Base-by-base conservation (phyloP, 2,113 vertebrate species). In the Syrrhaptes paradoxus region DNA sequence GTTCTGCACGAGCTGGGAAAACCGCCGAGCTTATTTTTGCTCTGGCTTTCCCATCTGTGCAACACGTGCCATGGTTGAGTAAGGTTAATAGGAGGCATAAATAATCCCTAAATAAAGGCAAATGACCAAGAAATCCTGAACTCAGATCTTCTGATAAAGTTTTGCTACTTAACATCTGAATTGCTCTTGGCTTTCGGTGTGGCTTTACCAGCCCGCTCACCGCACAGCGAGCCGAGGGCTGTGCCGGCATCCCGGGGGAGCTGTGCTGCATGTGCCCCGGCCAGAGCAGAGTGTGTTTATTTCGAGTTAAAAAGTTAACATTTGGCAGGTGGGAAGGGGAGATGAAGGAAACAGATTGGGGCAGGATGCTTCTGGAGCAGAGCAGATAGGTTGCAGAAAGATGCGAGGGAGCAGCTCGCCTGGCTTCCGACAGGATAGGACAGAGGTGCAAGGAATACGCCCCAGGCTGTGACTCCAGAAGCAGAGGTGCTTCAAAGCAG, bases 121-220 rank as follows among this genome's bases (percentile, higher is more conserved):
- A 95, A 86, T 75, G 93, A 87, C 80, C 68, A 85, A 89, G 94
- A 95, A 95, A 93, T 95, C 89, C 91, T 67, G 52, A 77, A 36
- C 58, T 90, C 82, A 77, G 85, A 83, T 95, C 73, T 76, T 66
- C 91, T 67, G 87, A 80, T 90, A 62, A 58, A 70, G 81, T 55
- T 90, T 62, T 59, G 85, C 82, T 91, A 18, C 87, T 88, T 91
- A 38, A 20, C 3, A 6, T 67, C 46, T 48, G 67, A 74, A 31
- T 80, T 12, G 74, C 59, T 73, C 59, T 43, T 3, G 7, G 81
- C 63, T 76, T 83, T 70, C 31, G 49, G 34, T 45, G 61, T 1
- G 5, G 87, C 48, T 91, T 49, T 43, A 3, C 62, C 18, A 19
- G 26, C 46, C 31, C 3, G 3, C 34, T 55, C 45, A 3, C 17